Percentiles rank a stretch among this genome's conserved stretches.
Evolutionary conservation across 2,888 invertebrate genomes (phyloP).

Genomic region (Cotesia congregata): DNA sequence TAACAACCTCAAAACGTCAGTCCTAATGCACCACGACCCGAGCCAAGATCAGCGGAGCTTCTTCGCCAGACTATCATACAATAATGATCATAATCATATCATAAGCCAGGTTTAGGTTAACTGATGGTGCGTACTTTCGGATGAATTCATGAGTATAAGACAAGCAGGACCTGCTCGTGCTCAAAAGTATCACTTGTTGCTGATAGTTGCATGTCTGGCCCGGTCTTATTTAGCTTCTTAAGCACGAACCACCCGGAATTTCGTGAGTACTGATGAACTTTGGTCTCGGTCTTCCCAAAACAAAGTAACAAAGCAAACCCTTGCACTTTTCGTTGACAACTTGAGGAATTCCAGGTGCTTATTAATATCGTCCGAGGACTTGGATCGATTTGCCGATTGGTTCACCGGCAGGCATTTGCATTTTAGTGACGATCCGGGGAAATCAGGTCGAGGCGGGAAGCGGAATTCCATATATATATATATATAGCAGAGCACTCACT

Average conservation of each 20-base stretch:
- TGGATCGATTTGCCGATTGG: not conserved
- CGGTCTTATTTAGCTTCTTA: slow-evolving; percentile 32
- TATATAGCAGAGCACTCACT: slow-evolving; percentile 20
- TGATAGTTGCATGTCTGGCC: slow-evolving; percentile 66
- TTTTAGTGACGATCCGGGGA: slow-evolving; percentile 2
- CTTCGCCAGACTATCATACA: not conserved
- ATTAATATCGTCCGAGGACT: not conserved
- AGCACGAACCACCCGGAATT: slow-evolving; percentile 22
- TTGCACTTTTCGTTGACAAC: not conserved
- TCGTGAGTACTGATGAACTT: slow-evolving; percentile 23
- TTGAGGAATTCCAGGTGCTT: not conserved
- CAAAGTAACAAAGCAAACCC: no score
- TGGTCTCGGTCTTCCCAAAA: not conserved
- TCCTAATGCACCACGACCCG: not conserved
- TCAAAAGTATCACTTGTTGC: slow-evolving; percentile 66
- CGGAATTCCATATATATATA: slow-evolving; percentile 37
- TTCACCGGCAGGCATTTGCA: not conserved
- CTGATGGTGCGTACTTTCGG: not conserved
- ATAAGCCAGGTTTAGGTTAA: no score
- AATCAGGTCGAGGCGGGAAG: slow-evolving; percentile 37
- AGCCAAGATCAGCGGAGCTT: not conserved
- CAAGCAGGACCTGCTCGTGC: slow-evolving; percentile 51
- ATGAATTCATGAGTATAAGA: slow-evolving; percentile 7
- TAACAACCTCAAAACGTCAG: slow-evolving; percentile 35
- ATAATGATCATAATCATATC: no score